Base-by-base conservation (phyloP, 2,797 vertebrate species). In the Anabacerthia variegaticeps region DNA sequence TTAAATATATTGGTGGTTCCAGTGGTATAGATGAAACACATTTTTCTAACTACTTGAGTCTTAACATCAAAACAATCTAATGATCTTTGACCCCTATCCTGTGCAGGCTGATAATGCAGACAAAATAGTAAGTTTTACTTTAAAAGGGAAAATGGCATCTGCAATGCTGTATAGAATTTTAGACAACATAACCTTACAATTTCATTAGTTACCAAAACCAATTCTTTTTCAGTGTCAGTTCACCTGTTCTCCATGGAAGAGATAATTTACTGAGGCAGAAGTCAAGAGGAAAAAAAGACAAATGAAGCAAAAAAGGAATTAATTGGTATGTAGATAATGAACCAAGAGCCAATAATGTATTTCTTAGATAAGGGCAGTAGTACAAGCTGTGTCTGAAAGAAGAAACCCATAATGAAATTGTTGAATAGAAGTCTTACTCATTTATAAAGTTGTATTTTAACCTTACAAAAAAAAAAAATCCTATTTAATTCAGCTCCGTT, bases 251-350 rank as follows among this genome's bases (percentile, higher is more conserved):
- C 37, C 37, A 34, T 15, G 4, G 18, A 91, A 58, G n/a, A 87
- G 28, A 61, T 43, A 87, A 91, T 77, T 86, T 87, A 81, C 41
- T 65, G 52, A 87, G 24, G 49, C 22, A 92, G 37, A 95, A 92
- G 37, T 92, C 51, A 91, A 89, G 39, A 67, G 27, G 19, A 84
- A 76, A 94, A 84, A 76, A 94, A 84, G 51, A 78, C 59, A 95
- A 95, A 91, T 91, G 27, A 92, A 93, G 52, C 44, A 90, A 93
- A 86, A 90, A 89, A 46, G 1, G 21, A 89, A 94, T 89, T 91
- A 94, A 95, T 94, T 85, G 67, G 32, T 74, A 85, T 56, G 68
- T 61, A 92, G 84, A 89, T 83, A 94, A 93, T 82, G 49, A 95
- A 85, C 34, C 77, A 83, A 65, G 28, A 26, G 30, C 34, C 7